Conservation (phyloP, 2,888 invertebrate genomes). For the Ferdinandea cuprea region DNA sequence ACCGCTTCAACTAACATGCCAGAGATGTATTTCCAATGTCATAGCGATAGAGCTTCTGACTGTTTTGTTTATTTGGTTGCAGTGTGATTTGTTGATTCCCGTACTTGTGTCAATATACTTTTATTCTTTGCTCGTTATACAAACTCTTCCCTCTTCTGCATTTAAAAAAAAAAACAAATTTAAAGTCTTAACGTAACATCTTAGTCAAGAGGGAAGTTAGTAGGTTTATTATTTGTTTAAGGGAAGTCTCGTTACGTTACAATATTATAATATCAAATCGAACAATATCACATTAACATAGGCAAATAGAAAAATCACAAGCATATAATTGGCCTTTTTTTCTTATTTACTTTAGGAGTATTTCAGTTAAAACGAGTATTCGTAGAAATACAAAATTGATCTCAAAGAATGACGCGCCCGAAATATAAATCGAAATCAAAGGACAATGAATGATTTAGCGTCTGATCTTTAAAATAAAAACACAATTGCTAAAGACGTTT, state of each 20-base stretch:
- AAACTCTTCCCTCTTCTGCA: not conserved
- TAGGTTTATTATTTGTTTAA: slow-evolving; percentile 43
- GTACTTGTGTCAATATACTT: slow-evolving; percentile 16
- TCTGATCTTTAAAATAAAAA: too few species aligned
- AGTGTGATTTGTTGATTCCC: slow-evolving; percentile 31
- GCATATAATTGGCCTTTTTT: not conserved
- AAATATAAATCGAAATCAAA: too few species aligned
- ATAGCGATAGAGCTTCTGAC: slow-evolving; percentile 8
- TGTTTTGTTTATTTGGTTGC: slow-evolving; percentile 40
- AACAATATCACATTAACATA: slow-evolving; percentile 56
- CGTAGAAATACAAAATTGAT: too few species aligned
- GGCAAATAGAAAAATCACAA: slow-evolving; percentile 43
- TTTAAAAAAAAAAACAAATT: not conserved
- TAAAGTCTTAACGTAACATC: not conserved
- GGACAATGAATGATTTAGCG: too few species aligned
- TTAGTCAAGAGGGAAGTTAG: slow-evolving; percentile 22
- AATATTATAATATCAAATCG: slow-evolving; percentile 12
- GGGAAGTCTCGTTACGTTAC: too few species aligned
- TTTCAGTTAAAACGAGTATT: too few species aligned
- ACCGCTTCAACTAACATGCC: slow-evolving; percentile 10
- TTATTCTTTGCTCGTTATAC: slow-evolving; percentile 7
- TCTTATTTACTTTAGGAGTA: not conserved
- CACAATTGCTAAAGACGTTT: too few species aligned
- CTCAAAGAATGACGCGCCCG: too few species aligned
- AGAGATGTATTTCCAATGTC: slow-evolving; percentile 27